Conservation (phyloP, 2,888 invertebrate species). For the Gasteruption jaculator region DNA sequence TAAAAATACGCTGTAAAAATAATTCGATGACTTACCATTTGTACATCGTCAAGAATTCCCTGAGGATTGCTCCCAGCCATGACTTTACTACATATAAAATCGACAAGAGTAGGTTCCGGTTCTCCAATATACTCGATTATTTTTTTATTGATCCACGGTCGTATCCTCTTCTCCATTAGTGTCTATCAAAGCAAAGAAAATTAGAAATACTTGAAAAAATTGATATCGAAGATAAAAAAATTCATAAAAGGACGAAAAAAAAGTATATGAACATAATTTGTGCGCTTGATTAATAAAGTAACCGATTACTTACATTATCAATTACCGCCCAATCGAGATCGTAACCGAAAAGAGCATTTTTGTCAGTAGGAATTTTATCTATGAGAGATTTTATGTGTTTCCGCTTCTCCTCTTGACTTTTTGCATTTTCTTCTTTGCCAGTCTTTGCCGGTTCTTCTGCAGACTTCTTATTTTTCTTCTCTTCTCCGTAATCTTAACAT, state of each 20-base stretch:
- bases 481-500: slow-evolving; percentile 62
- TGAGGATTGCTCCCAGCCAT: slow-evolving; percentile 89
- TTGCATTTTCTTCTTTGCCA: slow-evolving; percentile 62
- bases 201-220: slow-evolving; percentile 1
- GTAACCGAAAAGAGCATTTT: slow-evolving; percentile 93
- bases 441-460: slow-evolving; percentile 50
- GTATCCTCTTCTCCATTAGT: slow-evolving; percentile 92
- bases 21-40: slow-evolving; percentile 71
- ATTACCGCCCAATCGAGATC: slow-evolving; percentile 87
- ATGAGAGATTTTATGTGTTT: slow-evolving; percentile 96
- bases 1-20: too few relatives aligned
- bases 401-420: slow-evolving; percentile 89
- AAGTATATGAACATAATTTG: slow-evolving; percentile 8
- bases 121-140: slow-evolving; percentile 99
- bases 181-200: slow-evolving; percentile 61
- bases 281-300: slow-evolving; percentile 1
- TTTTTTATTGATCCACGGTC: slow-evolving; percentile 99
- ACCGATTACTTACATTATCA: slow-evolving; percentile 61
- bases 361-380: slow-evolving; percentile 97
- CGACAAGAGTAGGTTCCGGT: slow-evolving; percentile 96
- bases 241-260: neutral
- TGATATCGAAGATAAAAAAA: slow-evolving; percentile 27
- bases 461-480: slow-evolving; percentile 55
- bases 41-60: slow-evolving; percentile 95
- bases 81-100: slow-evolving; percentile 99